These are phyloP conservation scores for Halichoerus grypus DNA, from an alignment of 2,113 vertebrate genomes.

Conservation along the genomic window DNA sequence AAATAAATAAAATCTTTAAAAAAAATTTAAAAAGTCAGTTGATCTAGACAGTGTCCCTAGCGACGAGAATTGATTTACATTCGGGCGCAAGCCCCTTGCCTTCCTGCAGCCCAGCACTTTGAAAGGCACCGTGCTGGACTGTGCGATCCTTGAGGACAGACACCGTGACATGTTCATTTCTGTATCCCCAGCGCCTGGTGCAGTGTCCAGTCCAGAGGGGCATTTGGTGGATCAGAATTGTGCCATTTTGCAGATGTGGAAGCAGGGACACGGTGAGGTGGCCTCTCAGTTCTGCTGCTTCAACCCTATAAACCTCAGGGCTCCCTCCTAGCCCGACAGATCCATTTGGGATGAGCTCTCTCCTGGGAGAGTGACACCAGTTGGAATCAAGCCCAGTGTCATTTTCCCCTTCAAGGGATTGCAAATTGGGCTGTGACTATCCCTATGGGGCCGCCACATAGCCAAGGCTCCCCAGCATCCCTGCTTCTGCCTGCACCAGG, in stretches of 20 bases:
- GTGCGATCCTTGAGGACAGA: not conserved
- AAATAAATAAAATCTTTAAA: not conserved
- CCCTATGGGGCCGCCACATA: no score
- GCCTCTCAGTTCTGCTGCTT: not conserved
- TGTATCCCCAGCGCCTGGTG: not conserved
- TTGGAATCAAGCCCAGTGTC: not conserved
- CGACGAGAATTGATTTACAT: not conserved
- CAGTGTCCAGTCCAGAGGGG: not conserved
- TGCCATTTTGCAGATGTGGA: not conserved
- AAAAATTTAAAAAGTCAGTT: not conserved
- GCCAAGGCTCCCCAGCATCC: not conserved
- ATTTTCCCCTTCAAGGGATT: not conserved
- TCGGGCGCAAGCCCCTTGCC: not conserved
- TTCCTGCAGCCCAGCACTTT: not conserved
- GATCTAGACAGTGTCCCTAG: not conserved
- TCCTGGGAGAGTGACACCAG: not conserved
- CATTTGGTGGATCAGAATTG: not conserved
- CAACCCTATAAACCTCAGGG: no score
- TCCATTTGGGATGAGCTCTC: not conserved
- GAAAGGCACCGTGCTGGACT: accelerated
- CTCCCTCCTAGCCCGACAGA: not conserved
- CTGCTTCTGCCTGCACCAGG: not conserved
- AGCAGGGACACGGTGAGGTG: accelerated
- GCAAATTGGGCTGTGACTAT: no score
- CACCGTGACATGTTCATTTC: not conserved